Evolutionary conservation across 2,888 invertebrate species (phyloP), one percentile per base, ranked within the genome.

Genomic region (Margaritifera margaritifera): DNA sequence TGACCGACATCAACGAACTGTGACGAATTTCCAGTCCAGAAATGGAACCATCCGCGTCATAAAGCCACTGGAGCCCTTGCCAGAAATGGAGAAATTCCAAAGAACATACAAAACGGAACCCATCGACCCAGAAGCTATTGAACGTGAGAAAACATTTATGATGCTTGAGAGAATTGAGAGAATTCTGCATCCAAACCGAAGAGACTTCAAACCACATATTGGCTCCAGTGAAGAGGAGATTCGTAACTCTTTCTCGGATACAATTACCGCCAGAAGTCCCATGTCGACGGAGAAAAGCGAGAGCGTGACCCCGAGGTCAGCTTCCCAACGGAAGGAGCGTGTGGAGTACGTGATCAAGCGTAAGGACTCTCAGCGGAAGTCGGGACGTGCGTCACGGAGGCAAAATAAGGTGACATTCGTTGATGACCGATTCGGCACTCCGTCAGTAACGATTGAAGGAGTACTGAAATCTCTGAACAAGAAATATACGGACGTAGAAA

Each of bases 81-180:
- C 77, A 15, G 77, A 77, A 61, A 66, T 77, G 55, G 77, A 77
- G 62, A 74, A 77, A 64, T 74, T 64, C 24, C 77, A 77, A 15
- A 70, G 69, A 60, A 64, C 31, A 56, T 70, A 63, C 50, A 72
- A 64, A 60, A 74, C 62, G 22, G 77, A 77, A 57, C 67, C 63
- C 6, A 74, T 77, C 58, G 77, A 77, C 61, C 51, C 72, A 51
- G 77, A 77, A 69, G 74, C 72, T 52, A 74, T 77, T 51, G 77
- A 77, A 67, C 74, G 77, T n/a, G 77, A 77, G 60, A 77, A 77
- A 59, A 77, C 77, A 52, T 77, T 77, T 31, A 72, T 74, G 74
- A 77, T 77, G 77, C 62, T 77, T 20, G 74, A 77, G 63, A 61
- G 77, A 51, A 77, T 77, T 55, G 77, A 77, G 25, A 70, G 64